A percentile compares a stretch with the other conserved stretches of the same genome.
Evolutionary conservation across 2,797 vertebrate species (phyloP).

Genomic region (Pterois miles): DNA sequence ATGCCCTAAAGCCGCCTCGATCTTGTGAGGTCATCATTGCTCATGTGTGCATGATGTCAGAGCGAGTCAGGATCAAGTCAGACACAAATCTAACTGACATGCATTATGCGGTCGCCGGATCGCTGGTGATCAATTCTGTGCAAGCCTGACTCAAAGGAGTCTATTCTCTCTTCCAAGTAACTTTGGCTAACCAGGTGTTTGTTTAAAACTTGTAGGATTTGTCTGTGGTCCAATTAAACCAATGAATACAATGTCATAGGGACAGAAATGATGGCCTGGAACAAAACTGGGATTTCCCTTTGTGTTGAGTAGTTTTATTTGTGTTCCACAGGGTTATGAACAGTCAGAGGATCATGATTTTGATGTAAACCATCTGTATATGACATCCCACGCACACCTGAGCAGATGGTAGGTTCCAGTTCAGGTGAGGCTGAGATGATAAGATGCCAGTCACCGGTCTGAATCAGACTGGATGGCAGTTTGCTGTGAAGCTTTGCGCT

Average conservation of each 20-base stretch:
- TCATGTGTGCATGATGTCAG: no score
- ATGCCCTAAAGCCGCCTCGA: no score
- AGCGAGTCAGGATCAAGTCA: no score
- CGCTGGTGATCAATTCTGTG: no score
- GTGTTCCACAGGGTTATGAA: background rate
- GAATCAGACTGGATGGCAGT: background rate
- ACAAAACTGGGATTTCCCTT: background rate
- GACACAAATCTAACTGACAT: no score
- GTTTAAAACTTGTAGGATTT: background rate
- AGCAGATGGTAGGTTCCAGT: background rate
- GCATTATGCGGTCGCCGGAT: no score
- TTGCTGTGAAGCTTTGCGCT: background rate
- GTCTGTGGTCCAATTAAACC: background rate
- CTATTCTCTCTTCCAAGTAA: no score
- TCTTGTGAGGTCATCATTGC: no score
- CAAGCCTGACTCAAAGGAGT: no score
- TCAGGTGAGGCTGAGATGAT: background rate
- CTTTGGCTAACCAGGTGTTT: background rate
- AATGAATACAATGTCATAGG: no score
- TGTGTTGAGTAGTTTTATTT: background rate
- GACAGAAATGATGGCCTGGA: background rate
- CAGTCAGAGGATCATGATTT: background rate
- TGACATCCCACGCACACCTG: background rate
- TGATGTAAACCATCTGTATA: background rate
- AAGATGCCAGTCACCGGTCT: background rate